Evolutionary conservation across 1,140 invertebrate genomes (phyloP), one percentile per base, ranked within the genome.

Genomic region (Trichogramma pretiosum): DNA sequence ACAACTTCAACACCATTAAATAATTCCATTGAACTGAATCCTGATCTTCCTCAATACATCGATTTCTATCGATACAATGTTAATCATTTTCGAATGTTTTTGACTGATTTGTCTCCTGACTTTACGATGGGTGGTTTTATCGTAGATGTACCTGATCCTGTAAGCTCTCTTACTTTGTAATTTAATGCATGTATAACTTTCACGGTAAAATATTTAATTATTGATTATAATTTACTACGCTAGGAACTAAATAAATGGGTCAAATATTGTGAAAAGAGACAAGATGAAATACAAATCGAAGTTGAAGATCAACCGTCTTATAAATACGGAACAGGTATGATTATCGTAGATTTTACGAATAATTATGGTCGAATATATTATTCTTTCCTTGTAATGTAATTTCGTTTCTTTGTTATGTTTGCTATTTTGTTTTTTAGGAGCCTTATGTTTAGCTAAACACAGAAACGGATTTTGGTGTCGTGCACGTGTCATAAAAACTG

Each of bases 381-480:
- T 34, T 34, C n/a, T n/a, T 1, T 36, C 13, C 16, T 37, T 53
- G 36, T 46, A 11, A 3, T 46, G 35, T 48, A n/a, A n/a, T n/a
- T n/a, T n/a, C n/a, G n/a, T n/a, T n/a, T n/a, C n/a, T n/a, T n/a
- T n/a, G n/a, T n/a, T n/a, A n/a, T n/a, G n/a, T n/a, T n/a, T n/a
- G n/a, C n/a, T n/a, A n/a, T n/a, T n/a, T n/a, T n/a, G n/a, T 53
- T 28, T 21, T 67, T 65, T 53, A 43, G 52, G 55, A n/a, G 52
- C 58, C 2, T 72, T 68, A 26, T 58, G 61, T 30, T n/a, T 34
- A n/a, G 56, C 59, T 2, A 50, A 58, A 28, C 70, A 55, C 37
- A n/a, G 17, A 5, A 67, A 71, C 44, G 43, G 47, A 2, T 23
- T 32, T 1, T 72, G 68, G 67, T 83, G 83, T 56, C 71, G 82